Conservation (phyloP, 2,888 invertebrate species). For the Villa cingulata region DNA sequence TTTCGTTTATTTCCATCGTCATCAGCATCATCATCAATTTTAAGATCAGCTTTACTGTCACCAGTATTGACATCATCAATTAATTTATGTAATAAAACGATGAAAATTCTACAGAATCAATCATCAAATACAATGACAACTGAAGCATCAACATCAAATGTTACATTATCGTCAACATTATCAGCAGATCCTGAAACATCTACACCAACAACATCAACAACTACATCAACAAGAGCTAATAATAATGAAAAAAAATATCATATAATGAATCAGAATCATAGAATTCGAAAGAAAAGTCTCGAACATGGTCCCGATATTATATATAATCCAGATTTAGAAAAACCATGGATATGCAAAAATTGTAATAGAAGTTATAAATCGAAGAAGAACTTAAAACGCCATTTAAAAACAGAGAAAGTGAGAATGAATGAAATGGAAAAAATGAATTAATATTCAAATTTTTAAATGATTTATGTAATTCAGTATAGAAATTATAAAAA, state of each 20-base stretch:
- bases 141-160: not conserved
- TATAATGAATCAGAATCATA: constrained; percentile 33
- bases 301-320: constrained; percentile 37
- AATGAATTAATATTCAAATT: no score
- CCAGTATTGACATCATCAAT: constrained; percentile 3
- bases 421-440: no score
- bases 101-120: constrained; percentile 9
- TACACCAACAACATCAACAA: constrained; percentile 9
- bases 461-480: no score
- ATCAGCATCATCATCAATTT: no score
- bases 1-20: no score
- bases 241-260: constrained; percentile 33
- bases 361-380: constrained; percentile 62
- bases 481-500: no score
- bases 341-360: constrained; percentile 45
- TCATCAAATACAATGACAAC: not conserved
- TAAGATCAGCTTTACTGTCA: no score
- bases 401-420: no score
- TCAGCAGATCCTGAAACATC: no score
- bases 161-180: no score
- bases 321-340: constrained; percentile 35
- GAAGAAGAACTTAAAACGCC: constrained; percentile 57
- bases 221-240: constrained; percentile 18
- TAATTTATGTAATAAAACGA: constrained; percentile 5
- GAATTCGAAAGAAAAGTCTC: constrained; percentile 33